Evolutionary conservation across 2,797 vertebrate species (phyloP).

Genomic region (Mionectes olivaceus): DNA sequence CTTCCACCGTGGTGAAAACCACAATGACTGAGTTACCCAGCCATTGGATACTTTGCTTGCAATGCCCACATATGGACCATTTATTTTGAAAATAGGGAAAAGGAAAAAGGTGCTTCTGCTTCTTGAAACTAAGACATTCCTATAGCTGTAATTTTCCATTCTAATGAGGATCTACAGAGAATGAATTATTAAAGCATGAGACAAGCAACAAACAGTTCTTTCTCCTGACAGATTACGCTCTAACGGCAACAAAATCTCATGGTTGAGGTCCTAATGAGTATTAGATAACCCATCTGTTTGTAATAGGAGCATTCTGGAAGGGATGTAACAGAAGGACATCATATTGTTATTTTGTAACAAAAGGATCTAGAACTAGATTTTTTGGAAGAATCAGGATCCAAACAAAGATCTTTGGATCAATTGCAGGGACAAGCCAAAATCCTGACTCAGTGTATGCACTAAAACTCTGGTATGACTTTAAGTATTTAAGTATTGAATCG

Average conservation of each 20-base stretch:
- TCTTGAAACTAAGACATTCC: not conserved
- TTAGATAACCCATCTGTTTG: constrained; percentile 69
- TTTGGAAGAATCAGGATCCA: not conserved
- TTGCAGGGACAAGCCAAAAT: not conserved
- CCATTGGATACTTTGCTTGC: not conserved
- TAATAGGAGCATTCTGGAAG: constrained; percentile 62
- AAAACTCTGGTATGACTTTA: not conserved
- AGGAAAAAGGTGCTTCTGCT: not conserved
- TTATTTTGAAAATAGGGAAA: not conserved
- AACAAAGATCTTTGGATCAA: not conserved
- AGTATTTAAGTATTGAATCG: not conserved
- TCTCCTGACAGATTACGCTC: constrained; percentile 68
- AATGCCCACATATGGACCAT: not conserved
- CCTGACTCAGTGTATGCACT: not conserved
- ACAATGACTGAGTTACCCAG: not conserved
- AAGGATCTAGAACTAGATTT: not conserved
- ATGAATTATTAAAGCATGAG: not conserved
- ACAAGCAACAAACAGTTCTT: not conserved
- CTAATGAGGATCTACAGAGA: not conserved
- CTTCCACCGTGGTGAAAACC: not conserved
- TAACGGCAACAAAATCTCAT: constrained; percentile 72
- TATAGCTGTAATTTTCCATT: not conserved
- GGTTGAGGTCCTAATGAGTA: constrained; percentile 61
- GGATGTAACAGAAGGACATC: constrained; percentile 64
- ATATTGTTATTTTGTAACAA: constrained; percentile 62